Percentiles rank a stretch among this genome's conserved stretches.
phyloP scores from a whole-genome alignment of 2,888 invertebrate genomes.

The Creontiades dilutus region DNA sequence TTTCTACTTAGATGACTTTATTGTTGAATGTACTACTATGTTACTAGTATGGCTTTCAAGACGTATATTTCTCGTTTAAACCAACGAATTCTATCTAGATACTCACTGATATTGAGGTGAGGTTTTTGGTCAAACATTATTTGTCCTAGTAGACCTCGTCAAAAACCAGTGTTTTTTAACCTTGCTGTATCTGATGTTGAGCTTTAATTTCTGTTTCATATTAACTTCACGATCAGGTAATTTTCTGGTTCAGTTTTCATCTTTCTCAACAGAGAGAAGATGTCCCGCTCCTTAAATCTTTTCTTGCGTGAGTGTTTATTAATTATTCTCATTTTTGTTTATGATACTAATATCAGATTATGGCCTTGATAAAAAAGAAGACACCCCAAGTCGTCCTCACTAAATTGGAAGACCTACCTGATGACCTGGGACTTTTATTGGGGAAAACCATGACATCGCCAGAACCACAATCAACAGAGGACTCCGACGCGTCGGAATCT shows the following conservation, averaged over 20 bases:
- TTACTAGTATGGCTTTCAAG: too few species aligned
- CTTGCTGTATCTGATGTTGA: background rate
- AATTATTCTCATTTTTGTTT: constrained; percentile 65
- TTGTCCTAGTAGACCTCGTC: background rate
- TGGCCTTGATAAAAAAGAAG: constrained; percentile 70
- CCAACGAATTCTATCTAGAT: too few species aligned
- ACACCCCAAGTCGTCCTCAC: constrained; percentile 51
- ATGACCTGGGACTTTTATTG: background rate
- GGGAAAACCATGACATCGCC: background rate
- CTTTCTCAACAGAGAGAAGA: constrained; percentile 23
- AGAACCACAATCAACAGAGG: background rate
- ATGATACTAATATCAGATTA: constrained; percentile 68
- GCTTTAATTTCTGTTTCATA: background rate
- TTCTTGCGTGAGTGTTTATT: constrained; percentile 47
- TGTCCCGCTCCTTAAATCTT: constrained; percentile 55
- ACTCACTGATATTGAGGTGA: too few species aligned
- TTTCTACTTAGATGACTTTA: too few species aligned
- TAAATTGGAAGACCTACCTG: constrained; percentile 41
- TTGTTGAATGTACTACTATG: too few species aligned
- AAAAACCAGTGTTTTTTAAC: background rate
- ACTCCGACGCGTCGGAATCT: background rate
- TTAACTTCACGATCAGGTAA: constrained; percentile 61
- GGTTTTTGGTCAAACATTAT: background rate
- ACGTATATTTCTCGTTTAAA: too few species aligned
- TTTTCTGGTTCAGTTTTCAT: constrained; percentile 66